These are phyloP conservation scores for Orthosia gracilis DNA, from an alignment of 2,888 invertebrate species.

Conservation along the genomic window DNA sequence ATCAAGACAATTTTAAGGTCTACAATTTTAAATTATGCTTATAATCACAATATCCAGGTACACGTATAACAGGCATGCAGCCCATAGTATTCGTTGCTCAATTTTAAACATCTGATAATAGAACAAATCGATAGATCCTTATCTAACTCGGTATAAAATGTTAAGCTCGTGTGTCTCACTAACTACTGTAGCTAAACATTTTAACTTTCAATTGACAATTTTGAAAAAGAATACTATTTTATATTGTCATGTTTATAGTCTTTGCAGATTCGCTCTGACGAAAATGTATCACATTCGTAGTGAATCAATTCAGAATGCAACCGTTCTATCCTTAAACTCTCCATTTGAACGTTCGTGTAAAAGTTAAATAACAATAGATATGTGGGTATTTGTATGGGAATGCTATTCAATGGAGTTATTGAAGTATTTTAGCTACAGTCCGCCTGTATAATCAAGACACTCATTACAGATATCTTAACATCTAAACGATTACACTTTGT, in stretches of 20 bases:
- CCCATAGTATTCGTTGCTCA: slow-evolving; percentile 81
- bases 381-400: slow-evolving; percentile 59
- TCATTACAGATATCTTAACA: slow-evolving; percentile 76
- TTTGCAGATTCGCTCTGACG: slow-evolving; percentile 56
- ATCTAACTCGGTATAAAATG: slow-evolving; percentile 81
- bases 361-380: slow-evolving; percentile 61
- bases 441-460: slow-evolving; percentile 78
- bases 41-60: slow-evolving; percentile 2
- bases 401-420: slow-evolving; percentile 61
- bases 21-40: slow-evolving; percentile 6
- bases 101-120: slow-evolving; percentile 79
- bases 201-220: slow-evolving; percentile 59
- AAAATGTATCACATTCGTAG: slow-evolving; percentile 28
- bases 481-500: slow-evolving; percentile 68
- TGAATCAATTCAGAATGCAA: slow-evolving; percentile 36
- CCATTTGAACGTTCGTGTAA: slow-evolving; percentile 53
- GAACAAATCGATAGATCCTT: slow-evolving; percentile 77
- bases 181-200: slow-evolving; percentile 79
- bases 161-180: slow-evolving; percentile 85
- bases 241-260: slow-evolving; percentile 51
- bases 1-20: not conserved
- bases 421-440: slow-evolving; percentile 78
- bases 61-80: slow-evolving; percentile 72
- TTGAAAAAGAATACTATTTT: slow-evolving; percentile 40
- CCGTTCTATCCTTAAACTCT: slow-evolving; percentile 33